Evolutionary conservation across 2,888 invertebrate genomes (phyloP), one percentile per base, ranked within the genome.

Genomic region (Blomia tropicalis): DNA sequence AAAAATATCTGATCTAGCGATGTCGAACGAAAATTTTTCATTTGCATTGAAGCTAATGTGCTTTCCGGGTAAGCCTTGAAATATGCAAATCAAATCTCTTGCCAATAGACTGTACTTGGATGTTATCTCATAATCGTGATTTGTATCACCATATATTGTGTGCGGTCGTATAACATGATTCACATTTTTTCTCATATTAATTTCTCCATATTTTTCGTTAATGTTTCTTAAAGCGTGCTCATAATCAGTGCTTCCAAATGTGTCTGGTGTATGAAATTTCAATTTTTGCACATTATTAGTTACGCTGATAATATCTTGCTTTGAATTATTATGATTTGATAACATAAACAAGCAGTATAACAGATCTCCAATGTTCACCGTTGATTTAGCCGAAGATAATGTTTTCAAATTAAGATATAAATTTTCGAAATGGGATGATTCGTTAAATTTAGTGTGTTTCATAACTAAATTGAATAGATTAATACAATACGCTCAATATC

Each of bases 1-100:
- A 47, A 32, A 32, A 23, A 32, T 14, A 56, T 30, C 31, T n/a
- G n/a, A 23, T 43, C n/a, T 19, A 25, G 22, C 30, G 7, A 29
- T 23, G 36, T 19, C 27, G 1, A 53, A 29, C 5, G 23, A 23
- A 30, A 43, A 66, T 32, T 60, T 36, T 36, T 22, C 36, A 56
- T 56, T 27, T 53, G 70, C 75, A 72, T 84, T 82, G 69, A 82
- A 80, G 66, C 81, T 81, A 25, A 87, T 75, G 70, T 82, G 79
- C 69, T 82, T 83, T 23, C 88, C 84, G 70, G 86, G 84, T 64
- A 93, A 86, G 2, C 93, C 93, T 72, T 90, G 88, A 66, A 92
- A 84, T 1, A 84, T 89, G 70, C 75, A 71, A 25, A 79, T 69
- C 43, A 78, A 68, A 17, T 71, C 72, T 23, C 68, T 66, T 65